phyloP scores from a whole-genome alignment of 37 sponge, comb jelly and placozoan genomes.

The Aplysina aerophoba region DNA sequence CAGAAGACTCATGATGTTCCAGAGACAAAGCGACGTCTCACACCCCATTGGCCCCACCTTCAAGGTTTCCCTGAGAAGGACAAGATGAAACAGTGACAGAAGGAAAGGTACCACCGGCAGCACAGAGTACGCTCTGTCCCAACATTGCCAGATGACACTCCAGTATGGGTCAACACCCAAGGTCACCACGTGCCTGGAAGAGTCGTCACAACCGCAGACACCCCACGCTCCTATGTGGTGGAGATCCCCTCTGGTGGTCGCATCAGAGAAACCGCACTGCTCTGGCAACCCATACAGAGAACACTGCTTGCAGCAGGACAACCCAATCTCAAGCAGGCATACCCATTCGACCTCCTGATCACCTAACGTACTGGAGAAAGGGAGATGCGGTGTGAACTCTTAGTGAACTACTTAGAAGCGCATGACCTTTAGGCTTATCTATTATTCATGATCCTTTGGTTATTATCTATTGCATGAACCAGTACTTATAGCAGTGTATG shows the following conservation, averaged over 20 bases:
- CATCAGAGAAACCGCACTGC: no score
- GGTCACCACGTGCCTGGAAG: not conserved
- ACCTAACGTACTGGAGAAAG: slow-evolving; percentile 9
- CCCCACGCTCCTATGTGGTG: slow-evolving; percentile 21
- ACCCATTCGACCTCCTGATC: slow-evolving; percentile 11
- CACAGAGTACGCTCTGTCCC: slow-evolving; percentile 11
- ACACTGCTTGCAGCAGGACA: not conserved
- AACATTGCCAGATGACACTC: not conserved
- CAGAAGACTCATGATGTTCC: not conserved
- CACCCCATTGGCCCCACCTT: no score
- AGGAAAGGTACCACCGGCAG: not conserved
- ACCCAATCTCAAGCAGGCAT: slow-evolving; percentile 1
- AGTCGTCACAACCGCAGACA: not conserved
- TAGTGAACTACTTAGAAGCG: no score
- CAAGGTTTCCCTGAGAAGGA: slow-evolving; percentile 1
- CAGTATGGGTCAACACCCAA: slow-evolving; percentile 31
- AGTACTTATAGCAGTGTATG: no score
- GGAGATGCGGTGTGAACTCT: slow-evolving; percentile 24
- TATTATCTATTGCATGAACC: no score
- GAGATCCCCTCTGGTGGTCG: not conserved
- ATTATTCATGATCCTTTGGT: no score
- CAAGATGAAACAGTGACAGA: not conserved
- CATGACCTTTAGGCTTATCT: no score
- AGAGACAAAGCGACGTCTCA: no score
- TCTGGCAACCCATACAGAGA: not conserved